Evolutionary conservation across 2,888 invertebrate species (phyloP), one percentile per base, ranked within the genome.

Genomic region (Nomada hirtipes): DNA sequence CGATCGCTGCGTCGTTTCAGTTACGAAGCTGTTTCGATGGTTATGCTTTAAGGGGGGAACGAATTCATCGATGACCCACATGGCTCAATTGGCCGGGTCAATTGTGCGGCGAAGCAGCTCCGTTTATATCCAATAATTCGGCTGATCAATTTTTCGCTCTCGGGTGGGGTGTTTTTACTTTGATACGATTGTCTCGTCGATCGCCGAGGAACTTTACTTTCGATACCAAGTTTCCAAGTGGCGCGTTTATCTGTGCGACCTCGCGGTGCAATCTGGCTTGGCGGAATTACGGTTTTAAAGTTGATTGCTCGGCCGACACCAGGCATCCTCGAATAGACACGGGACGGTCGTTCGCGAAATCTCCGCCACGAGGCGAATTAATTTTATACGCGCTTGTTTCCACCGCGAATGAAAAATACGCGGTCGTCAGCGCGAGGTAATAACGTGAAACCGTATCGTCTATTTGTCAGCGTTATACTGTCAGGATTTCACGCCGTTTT

Each of bases 61-160:
- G 70, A 71, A 52, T 60, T 61, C 36, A 50, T 47, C 70, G 59
- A 52, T 50, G 50, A 11, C 60, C 70, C 23, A 61, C 47, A 50
- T 15, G 47, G 29, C 47, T 70, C 47, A 60, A 71, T 71, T 52
- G 60, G 50, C 11, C 53, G 18, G 2, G 7, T 36, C 26, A 63
- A 44, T 67, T 67, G 52, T n/a, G n/a, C 36, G 55, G 18, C 20
- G 18, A 71, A 15, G 36, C 10, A 11, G 50, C 70, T 29, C 7
- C 36, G 50, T 71, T 50, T 52, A 36, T 20, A 71, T 50, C 70
- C 15, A 52, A 52, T 71, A 61, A 71, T 36, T 71, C 50, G 23
- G 29, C 60, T 26, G 70, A 61, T 61, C 60, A 44, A 29, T 47
- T 47, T 15, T 42, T 42, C 23, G 0, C 18, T 4, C 3, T 23